Evolutionary conservation across 2,797 vertebrate species (phyloP).

Genomic region (Anolis apletophallus): DNA sequence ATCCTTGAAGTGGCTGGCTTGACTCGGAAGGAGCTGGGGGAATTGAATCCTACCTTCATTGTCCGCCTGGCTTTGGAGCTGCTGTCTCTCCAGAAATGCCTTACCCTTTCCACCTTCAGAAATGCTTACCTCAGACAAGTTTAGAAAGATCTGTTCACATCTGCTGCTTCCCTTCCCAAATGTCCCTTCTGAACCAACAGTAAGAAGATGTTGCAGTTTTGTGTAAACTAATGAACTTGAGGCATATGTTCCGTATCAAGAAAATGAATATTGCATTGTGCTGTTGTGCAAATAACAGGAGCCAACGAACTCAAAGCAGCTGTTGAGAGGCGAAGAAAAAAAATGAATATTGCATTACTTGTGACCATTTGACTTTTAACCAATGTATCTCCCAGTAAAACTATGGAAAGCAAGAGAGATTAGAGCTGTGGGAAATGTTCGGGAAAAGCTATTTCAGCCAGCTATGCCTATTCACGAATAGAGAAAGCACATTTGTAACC

Average conservation of each 20-base stretch:
- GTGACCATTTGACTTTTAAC: constrained; percentile 38
- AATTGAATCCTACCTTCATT: background rate
- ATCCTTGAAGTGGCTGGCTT: too few relatives aligned
- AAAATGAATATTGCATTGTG: constrained; percentile 37
- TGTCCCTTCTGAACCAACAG: background rate
- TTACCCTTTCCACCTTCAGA: background rate
- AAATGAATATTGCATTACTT: constrained; percentile 8
- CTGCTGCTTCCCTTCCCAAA: background rate
- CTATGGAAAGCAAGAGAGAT: background rate
- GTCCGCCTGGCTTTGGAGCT: background rate
- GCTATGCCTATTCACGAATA: background rate
- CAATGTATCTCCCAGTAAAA: background rate
- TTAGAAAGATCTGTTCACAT: background rate
- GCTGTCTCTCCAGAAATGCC: background rate
- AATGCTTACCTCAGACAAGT: background rate
- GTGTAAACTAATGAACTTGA: constrained; percentile 11
- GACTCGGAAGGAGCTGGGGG: too few relatives aligned
- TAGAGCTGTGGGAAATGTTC: background rate
- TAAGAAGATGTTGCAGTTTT: constrained; percentile 12
- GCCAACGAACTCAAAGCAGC: constrained; percentile 35
- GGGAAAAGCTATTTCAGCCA: background rate
- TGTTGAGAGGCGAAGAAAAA: constrained; percentile 16
- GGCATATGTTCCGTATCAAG: constrained; percentile 35
- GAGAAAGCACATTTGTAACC: too few relatives aligned
- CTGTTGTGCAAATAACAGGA: constrained; percentile 37